These are phyloP conservation scores for Danio albolineatus DNA, from an alignment of 2,797 vertebrate genomes.

Conservation along the genomic window DNA sequence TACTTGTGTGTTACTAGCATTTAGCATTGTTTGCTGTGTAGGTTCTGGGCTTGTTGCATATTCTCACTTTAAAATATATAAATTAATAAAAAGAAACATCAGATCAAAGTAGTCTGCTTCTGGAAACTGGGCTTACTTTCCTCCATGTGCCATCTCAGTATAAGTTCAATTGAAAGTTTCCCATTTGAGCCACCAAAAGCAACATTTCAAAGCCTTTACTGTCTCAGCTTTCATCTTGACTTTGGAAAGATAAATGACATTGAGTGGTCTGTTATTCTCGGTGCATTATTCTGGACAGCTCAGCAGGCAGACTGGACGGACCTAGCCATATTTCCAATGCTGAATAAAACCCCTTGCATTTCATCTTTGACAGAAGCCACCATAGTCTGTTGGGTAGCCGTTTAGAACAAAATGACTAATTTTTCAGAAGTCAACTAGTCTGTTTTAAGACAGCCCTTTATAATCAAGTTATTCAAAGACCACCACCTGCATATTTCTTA, in stretches of 20 bases:
- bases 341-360: neutral
- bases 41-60: neutral
- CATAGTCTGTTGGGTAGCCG: neutral
- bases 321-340: neutral
- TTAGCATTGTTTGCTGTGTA: neutral
- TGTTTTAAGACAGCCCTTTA: neutral
- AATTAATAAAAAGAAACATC: no score
- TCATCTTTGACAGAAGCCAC: neutral
- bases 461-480: neutral
- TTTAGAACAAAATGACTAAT: neutral
- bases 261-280: constrained; percentile 25
- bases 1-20: neutral
- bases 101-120: neutral
- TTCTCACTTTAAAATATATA: neutral
- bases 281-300: constrained; percentile 11
- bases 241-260: constrained; percentile 20
- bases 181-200: constrained; percentile 10
- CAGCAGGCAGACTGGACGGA: constrained; percentile 4
- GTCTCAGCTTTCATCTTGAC: constrained; percentile 10
- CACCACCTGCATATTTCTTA: neutral
- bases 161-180: neutral
- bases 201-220: constrained; percentile 16
- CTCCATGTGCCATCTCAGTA: neutral
- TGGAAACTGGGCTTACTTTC: neutral
- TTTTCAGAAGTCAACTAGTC: neutral